Conservation (phyloP, 2,113 vertebrate genomes). For the Perca schrenkii region DNA sequence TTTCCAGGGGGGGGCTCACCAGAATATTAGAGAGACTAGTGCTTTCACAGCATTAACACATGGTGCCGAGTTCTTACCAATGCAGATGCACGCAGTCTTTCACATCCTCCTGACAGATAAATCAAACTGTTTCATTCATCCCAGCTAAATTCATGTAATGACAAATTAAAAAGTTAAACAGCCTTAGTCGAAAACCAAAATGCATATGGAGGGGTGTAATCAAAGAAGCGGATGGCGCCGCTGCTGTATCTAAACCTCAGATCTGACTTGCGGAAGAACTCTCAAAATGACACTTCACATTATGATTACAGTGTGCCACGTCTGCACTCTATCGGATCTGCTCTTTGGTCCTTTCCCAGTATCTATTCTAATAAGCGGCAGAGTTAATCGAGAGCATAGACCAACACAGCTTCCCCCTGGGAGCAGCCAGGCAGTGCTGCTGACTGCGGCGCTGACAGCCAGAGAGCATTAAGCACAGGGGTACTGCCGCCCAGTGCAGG, state of each 20-base stretch:
- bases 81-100: conserved; percentile 25
- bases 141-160: conserved; percentile 43
- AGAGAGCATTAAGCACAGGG: conserved; percentile 81
- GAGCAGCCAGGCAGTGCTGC: conserved; percentile 74
- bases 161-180: conserved; percentile 40
- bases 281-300: conserved; percentile 58
- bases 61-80: conserved; percentile 21
- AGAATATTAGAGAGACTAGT: conserved; percentile 25
- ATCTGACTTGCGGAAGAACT: conserved; percentile 46
- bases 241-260: conserved; percentile 38
- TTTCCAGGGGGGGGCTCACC: conserved; percentile 27
- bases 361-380: conserved; percentile 79
- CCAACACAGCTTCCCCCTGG: conserved; percentile 72
- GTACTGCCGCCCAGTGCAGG: conserved; percentile 69
- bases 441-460: conserved; percentile 79
- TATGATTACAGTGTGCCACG: conserved; percentile 52
- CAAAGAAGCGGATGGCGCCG: conserved; percentile 30
- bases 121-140: conserved; percentile 36
- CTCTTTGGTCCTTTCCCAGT: conserved; percentile 64
- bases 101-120: conserved; percentile 30
- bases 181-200: conserved; percentile 30
- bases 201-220: conserved; percentile 5
- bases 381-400: conserved; percentile 81
- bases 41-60: conserved; percentile 26
- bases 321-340: conserved; percentile 55